Conservation (phyloP, 2,797 vertebrate species). For the Podargus strigoides region DNA sequence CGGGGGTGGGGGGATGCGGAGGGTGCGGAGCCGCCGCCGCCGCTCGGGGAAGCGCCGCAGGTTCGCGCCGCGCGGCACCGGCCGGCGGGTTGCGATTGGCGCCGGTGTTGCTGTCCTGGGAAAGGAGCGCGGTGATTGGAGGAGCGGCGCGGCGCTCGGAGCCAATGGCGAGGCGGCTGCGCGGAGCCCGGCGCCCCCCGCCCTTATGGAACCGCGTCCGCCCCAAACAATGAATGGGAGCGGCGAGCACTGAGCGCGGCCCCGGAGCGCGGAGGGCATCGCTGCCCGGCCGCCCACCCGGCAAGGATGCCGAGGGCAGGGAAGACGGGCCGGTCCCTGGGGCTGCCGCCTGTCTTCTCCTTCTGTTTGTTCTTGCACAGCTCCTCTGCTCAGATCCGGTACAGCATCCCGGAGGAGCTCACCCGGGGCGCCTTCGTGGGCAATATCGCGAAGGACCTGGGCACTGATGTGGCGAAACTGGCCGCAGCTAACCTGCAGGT, state of each 20-base stretch:
- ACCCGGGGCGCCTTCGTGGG: slow-evolving; percentile 79
- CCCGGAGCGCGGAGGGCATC: slow-evolving; percentile 47
- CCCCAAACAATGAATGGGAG: slow-evolving; percentile 71
- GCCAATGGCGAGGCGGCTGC: slow-evolving; percentile 57
- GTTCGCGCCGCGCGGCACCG: slow-evolving; percentile 30
- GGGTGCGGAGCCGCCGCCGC: background rate
- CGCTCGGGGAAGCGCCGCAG: background rate
- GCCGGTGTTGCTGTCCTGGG: slow-evolving; percentile 63
- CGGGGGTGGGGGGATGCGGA: background rate
- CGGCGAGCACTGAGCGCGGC: slow-evolving; percentile 62
- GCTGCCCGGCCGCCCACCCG: slow-evolving; percentile 46
- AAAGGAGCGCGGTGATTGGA: slow-evolving; percentile 49
- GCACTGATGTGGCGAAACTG: slow-evolving; percentile 76
- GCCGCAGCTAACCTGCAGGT: slow-evolving; percentile 79
- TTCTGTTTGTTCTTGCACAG: slow-evolving; percentile 68
- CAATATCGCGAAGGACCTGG: slow-evolving; percentile 79
- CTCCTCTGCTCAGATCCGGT: slow-evolving; percentile 79
- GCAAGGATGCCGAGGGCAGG: slow-evolving; percentile 62
- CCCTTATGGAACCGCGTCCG: slow-evolving; percentile 2
- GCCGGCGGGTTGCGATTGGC: slow-evolving; percentile 36
- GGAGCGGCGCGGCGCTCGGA: background rate
- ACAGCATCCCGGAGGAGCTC: slow-evolving; percentile 83
- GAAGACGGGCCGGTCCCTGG: slow-evolving; percentile 54
- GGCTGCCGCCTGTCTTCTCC: slow-evolving; percentile 62
- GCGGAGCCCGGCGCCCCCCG: background rate